Conservation (phyloP, 2,113 vertebrate genomes). For the Thamnophis sirtalis region DNA sequence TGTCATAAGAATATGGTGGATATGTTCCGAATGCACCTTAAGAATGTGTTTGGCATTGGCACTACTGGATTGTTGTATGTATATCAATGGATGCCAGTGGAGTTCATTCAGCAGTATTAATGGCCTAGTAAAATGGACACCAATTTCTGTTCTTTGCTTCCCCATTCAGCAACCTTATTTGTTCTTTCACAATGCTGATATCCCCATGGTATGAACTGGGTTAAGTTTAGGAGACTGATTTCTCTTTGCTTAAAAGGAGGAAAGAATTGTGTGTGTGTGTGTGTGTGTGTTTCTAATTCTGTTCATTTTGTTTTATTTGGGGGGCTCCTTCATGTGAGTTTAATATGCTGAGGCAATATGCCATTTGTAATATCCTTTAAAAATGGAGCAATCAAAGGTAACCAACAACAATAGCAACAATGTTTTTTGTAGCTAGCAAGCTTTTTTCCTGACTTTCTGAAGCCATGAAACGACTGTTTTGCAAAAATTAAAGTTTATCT, state of each 20-base stretch:
- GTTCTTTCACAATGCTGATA: slow-evolving; percentile 21
- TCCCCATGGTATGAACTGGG: not conserved
- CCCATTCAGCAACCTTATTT: slow-evolving; percentile 9
- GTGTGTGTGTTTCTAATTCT: not conserved
- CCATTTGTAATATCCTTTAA: not conserved
- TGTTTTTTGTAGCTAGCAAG: not conserved
- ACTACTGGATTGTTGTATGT: slow-evolving; percentile 13
- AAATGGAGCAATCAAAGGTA: not conserved
- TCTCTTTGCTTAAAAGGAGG: not conserved
- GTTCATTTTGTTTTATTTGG: not conserved
- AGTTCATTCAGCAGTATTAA: not conserved
- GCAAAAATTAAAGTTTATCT: not conserved
- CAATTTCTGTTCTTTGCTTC: not conserved
- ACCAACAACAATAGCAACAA: not conserved
- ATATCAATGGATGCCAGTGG: not conserved
- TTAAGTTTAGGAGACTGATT: not conserved
- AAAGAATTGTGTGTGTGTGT: not conserved
- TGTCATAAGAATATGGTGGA: not conserved
- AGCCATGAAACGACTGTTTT: not conserved
- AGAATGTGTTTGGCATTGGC: not conserved
- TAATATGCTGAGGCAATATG: not conserved
- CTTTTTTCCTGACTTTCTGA: not conserved
- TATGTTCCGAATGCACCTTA: not conserved
- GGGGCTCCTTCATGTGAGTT: not conserved
- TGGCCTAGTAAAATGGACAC: slow-evolving; percentile 22